phyloP scores from a whole-genome alignment of 1,140 invertebrate genomes.

The Elysia chlorotica region DNA sequence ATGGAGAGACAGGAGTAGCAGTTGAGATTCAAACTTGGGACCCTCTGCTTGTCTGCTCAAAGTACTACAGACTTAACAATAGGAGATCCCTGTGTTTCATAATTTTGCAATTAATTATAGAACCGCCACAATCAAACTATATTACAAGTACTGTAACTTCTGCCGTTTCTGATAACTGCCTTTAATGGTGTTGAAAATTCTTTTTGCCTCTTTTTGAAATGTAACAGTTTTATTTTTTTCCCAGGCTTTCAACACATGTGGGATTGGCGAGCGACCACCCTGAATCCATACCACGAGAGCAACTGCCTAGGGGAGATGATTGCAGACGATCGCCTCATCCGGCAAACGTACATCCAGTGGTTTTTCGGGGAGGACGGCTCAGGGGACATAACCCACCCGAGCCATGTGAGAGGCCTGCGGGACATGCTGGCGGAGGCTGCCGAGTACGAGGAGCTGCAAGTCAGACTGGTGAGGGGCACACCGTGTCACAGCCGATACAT shows the following conservation, averaged over 20 bases:
- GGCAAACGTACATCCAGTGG: conserved; percentile 79
- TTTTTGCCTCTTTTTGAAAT: background rate
- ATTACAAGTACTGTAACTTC: background rate
- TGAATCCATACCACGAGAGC: conserved; percentile 92
- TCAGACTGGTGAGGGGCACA: conserved; percentile 1
- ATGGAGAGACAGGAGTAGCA: no score
- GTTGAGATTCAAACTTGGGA: no score
- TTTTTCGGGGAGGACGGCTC: conserved; percentile 83
- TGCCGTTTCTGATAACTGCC: background rate
- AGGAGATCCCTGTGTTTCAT: background rate
- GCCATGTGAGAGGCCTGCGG: conserved; percentile 72
- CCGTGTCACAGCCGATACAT: background rate
- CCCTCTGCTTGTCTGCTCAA: no score
- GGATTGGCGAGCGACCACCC: conserved; percentile 82
- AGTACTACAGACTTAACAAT: no score
- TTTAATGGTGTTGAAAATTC: background rate
- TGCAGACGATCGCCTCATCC: conserved; percentile 84
- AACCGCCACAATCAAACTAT: background rate
- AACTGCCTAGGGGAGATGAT: conserved; percentile 75
- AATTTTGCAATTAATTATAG: background rate
- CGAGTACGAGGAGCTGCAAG: conserved; percentile 49
- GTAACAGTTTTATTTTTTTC: conserved; percentile 1
- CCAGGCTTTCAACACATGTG: conserved; percentile 63
- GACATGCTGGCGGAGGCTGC: conserved; percentile 52
- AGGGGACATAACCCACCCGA: conserved; percentile 76